Evolutionary conservation across 2,113 vertebrate species (phyloP), one percentile per base, ranked within the genome.

Genomic region (Cebus imitator): DNA sequence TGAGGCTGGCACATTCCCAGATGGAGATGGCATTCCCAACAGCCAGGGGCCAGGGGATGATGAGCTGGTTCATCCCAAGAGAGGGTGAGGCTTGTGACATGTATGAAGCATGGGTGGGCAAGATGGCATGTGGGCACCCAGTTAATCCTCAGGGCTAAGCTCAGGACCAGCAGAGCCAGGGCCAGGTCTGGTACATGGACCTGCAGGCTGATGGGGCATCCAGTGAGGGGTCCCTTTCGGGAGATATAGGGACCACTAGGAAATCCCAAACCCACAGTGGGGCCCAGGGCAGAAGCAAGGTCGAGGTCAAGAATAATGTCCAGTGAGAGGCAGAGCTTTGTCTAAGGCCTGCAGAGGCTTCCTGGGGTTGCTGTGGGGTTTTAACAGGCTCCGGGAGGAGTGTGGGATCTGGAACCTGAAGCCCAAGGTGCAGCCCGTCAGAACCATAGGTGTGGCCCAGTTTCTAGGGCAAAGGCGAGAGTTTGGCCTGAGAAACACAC

Each of bases 41-140:
- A 40, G 37, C n/a, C 8, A 25, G 72, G 18, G 37, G 35, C 18
- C 72, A 25, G 72, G 70, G n/a, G n/a, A 72, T 5, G n/a, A 21
- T 21, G 3, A 17, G 37, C 10, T 20, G 14, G 48, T 8, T 35
- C 0, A 58, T 52, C 37, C 40, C 5, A 14, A 32, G 35, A 66
- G 40, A 58, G 3, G 37, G 12, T 12, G 85, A 81, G 0, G 40
- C 6, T 10, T 48, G 84, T 6, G 27, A 55, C 8, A 45, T 7
- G 14, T 82, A 0, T 6, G 30, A 12, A 55, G 1, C 0, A 0
- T 16, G 6, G 5, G 27, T 0, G 0, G 66, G 50, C 0, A 1
- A 40, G 68, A 45, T 14, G 32, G 48, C n/a, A 12, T 0, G 30
- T 0, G 79, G 35, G 57, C 14, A 58, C 50, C 1, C 6, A 9